Evolutionary conservation across 2,113 vertebrate species (phyloP).

Genomic region (Chelonoidis abingdonii): DNA sequence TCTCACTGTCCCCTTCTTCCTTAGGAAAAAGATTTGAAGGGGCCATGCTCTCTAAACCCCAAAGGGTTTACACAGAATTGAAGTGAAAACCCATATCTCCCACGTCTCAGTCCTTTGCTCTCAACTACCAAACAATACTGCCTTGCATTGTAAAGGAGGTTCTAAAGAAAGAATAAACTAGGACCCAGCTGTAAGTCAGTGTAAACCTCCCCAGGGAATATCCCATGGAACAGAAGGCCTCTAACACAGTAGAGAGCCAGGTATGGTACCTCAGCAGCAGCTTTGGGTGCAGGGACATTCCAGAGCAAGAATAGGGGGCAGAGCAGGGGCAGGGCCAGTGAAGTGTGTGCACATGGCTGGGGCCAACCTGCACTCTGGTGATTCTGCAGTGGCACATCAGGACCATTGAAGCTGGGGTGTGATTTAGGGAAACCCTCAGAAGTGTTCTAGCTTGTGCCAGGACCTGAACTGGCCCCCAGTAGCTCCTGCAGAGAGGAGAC

Average conservation of each 20-base stretch:
- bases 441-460: neutral
- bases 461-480: slow-evolving; percentile 20
- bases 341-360: slow-evolving; percentile 29
- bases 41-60: too few relatives aligned
- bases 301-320: slow-evolving; percentile 49
- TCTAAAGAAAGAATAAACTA: slow-evolving; percentile 19
- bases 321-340: slow-evolving; percentile 5
- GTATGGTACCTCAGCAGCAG: neutral
- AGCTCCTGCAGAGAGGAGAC: slow-evolving; percentile 15
- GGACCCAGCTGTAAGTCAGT: neutral
- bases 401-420: neutral
- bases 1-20: too few relatives aligned
- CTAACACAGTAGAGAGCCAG: neutral
- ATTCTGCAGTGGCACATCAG: neutral
- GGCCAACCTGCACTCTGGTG: slow-evolving; percentile 54
- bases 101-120: neutral
- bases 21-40: too few relatives aligned
- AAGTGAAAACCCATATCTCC: neutral
- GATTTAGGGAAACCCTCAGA: neutral
- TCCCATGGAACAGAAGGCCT: neutral
- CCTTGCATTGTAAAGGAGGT: neutral
- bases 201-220: neutral
- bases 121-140: neutral
- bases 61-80: too few relatives aligned
- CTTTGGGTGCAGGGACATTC: neutral